Evolutionary conservation across 1,140 invertebrate genomes (phyloP).

Genomic region (Bombus waltoni): DNA sequence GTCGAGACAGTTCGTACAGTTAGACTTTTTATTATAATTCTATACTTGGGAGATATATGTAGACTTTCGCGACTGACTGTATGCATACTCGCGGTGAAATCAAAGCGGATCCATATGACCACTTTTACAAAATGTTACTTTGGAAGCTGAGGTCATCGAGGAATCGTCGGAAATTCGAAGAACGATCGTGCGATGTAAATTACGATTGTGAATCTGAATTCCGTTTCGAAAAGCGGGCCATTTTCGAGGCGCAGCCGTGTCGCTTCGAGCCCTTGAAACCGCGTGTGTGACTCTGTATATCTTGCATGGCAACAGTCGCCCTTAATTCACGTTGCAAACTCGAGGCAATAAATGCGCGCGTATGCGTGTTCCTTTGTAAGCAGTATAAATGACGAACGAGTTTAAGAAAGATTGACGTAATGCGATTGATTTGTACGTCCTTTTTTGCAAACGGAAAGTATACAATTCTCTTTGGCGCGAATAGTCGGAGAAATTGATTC

Average conservation of each 20-base stretch:
- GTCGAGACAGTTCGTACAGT: too few relatives aligned
- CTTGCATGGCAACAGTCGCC: slow-evolving; percentile 3
- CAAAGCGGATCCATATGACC: not conserved
- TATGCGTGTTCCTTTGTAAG: slow-evolving; percentile 1
- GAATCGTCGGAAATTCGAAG: not conserved
- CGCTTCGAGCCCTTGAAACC: slow-evolving; percentile 7
- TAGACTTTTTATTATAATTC: too few relatives aligned
- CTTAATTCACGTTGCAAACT: slow-evolving; percentile 20
- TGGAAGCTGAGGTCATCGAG: not conserved
- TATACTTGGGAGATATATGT: too few relatives aligned
- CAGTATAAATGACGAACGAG: slow-evolving; percentile 23
- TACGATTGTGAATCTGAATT: not conserved
- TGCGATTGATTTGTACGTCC: slow-evolving; percentile 24
- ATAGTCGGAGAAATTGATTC: too few relatives aligned
- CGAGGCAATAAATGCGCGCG: slow-evolving; percentile 12
- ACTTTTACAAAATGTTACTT: not conserved
- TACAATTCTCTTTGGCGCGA: not conserved
- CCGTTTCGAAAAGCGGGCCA: not conserved
- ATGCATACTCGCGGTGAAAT: not conserved
- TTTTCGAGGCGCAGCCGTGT: not conserved
- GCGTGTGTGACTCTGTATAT: not conserved
- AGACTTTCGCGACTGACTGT: too few relatives aligned
- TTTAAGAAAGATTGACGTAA: slow-evolving; percentile 26
- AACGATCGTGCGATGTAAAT: too few relatives aligned
- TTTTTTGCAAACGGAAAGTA: not conserved